Evolutionary conservation across 2,888 invertebrate genomes (phyloP), one percentile per base, ranked within the genome.

Genomic region (Zygogramma bicolorata): DNA sequence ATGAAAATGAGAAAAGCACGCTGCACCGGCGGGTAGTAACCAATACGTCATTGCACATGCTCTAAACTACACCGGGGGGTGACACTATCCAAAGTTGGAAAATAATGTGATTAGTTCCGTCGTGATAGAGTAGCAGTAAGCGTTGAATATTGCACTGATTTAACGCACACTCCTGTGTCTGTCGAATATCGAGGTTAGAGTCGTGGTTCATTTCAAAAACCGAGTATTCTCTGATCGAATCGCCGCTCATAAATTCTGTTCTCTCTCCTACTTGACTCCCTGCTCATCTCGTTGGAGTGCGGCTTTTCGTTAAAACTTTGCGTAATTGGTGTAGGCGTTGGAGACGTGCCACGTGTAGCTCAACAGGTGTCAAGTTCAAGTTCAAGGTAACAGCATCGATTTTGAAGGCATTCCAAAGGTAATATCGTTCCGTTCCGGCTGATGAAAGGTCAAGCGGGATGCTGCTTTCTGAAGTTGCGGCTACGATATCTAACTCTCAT

Each of bases 41-140:
- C 75, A 73, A 78, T 74, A 71, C 79, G 79, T 81, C 82, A 84
- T 84, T 86, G 86, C 86, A 86, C 86, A 86, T 86, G 86, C 87
- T 85, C 83, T 79, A 70, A 77, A 73, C 77, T 53, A 53, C 77
- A 76, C 78, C 74, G 77, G 79, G 81, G 81, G 81, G 81, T 83
- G 81, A 79, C 81, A 81, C 78, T 80, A 81, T 81, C 81, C 81
- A 81, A 83, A 82, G 82, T 82, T 81, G 79, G 79, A 81, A 83
- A 85, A 85, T 86, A 85, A 85, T 85, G 84, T 83, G 84, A 85
- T 85, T 86, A 85, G 86, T 85, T 84, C 81, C 80, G 79, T 79
- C 78, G 75, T 79, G 81, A 80, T 81, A 79, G 73, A 73, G 69
- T 66, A 58, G 69, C 71, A 68, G 73, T 42, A 34, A 69, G 61